A percentile compares a stretch with the other conserved stretches of the same genome.
phyloP scores from a whole-genome alignment of 1,140 invertebrate genomes.

The Lethocerus indicus region DNA sequence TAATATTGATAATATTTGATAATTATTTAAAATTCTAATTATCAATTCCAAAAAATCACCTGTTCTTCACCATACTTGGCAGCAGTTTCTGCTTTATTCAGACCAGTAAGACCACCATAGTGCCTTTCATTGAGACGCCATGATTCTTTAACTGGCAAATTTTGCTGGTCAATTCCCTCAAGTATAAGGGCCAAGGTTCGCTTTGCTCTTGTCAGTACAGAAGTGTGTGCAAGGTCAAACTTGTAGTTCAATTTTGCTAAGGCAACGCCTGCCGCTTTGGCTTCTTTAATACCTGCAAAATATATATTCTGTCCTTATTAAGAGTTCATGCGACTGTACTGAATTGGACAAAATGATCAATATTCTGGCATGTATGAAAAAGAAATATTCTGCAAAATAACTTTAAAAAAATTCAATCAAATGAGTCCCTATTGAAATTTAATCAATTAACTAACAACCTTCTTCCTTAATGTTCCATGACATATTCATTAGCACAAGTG shows the following conservation, averaged over 20 bases:
- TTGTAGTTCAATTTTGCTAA: constrained; percentile 63
- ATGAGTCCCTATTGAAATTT: too few relatives aligned
- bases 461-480: too few relatives aligned
- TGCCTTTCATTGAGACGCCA: constrained; percentile 92
- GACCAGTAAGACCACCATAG: constrained; percentile 83
- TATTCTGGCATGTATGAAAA: too few relatives aligned
- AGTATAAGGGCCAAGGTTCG: constrained; percentile 66
- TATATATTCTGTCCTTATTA: background rate
- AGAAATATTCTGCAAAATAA: too few relatives aligned
- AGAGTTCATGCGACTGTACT: too few relatives aligned
- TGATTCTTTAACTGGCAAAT: constrained; percentile 63
- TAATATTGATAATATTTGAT: too few relatives aligned
- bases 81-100: constrained; percentile 91
- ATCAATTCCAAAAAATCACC: constrained; percentile 24
- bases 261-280: constrained; percentile 63
- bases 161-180: constrained; percentile 59
- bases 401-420: too few relatives aligned
- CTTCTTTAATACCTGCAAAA: constrained; percentile 59
- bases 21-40: background rate
- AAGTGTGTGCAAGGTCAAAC: constrained; percentile 89
- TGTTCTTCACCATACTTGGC: constrained; percentile 86
- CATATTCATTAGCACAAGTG: too few relatives aligned
- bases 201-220: constrained; percentile 76
- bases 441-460: too few relatives aligned
- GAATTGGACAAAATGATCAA: too few relatives aligned